Base-by-base conservation (phyloP, 92 coral and sea anemone species). In the Epizoanthus illoricatus region DNA sequence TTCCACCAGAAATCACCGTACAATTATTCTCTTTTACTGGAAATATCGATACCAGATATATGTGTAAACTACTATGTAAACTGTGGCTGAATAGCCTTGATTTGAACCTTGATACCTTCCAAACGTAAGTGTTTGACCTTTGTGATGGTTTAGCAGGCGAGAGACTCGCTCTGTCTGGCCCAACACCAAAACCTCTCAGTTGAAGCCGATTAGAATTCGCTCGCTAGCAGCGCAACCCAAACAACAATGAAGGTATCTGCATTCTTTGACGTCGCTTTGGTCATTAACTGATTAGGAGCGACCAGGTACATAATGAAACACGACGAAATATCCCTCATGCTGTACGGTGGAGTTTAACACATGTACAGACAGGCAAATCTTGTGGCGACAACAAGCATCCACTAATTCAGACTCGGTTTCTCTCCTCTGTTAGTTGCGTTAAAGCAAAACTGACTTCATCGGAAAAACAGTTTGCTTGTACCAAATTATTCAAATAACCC, bases 351-450 rank as follows among this genome's bases (percentile, higher is more conserved):
- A 7, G 43, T 19, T 36, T 49, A 57, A 75, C 81, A 78, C 82
- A 78, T 78, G 72, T 63, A 63, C 62, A 33, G 60, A 70, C 82
- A 78, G 82, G 82, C 65, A 78, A 42, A 43, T 52, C 43, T 13
- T 66, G 17, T 62, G 47, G 40, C 82, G 82, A 78, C 47, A 19
- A 66, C 45, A 43, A 62, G 43, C 41, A 52, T 66, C 45, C 66
- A 56, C 16, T 59, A 12, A 28, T 15, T 42, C 6, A 12, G 11
- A 3, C 23, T 42, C 13, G 3, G 21, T 56, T 4, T 42, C 16
- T 58, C 8, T 23, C 3, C 49, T 43, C 61, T 18, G 61, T 42
- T 3, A 78, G 21, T 43, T 21, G 45, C 43, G 60, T 42, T 12
- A n/a, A 63, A 78, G 71, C 24, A 42, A 42, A 17, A 78, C 9